These are phyloP conservation scores for Intellagama lesueurii DNA, from an alignment of 2,797 vertebrate genomes.

Conservation along the genomic window DNA sequence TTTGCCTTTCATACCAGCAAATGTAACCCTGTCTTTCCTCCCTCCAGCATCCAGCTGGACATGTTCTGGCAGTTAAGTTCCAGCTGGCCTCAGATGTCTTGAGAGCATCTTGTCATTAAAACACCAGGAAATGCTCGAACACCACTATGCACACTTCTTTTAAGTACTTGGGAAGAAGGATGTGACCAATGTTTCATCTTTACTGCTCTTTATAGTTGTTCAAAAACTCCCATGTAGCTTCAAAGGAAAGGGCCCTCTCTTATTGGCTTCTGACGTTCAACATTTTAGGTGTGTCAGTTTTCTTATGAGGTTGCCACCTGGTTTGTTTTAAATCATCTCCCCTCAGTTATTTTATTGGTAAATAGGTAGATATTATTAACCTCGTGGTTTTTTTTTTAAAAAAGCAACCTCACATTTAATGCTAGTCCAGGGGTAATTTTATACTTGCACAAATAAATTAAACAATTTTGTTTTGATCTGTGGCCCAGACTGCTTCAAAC, in stretches of 20 bases:
- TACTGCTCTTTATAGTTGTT: conserved; percentile 16
- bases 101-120: conserved; percentile 44
- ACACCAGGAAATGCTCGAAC: conserved; percentile 19
- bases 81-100: conserved; percentile 59
- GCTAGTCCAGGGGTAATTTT: not conserved
- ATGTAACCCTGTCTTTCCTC: not conserved
- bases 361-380: not conserved
- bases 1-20: conserved; percentile 35
- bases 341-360: not conserved
- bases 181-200: conserved; percentile 15
- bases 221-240: not conserved
- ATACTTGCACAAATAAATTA: not conserved
- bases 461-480: not conserved
- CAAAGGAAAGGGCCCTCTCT: conserved; percentile 3
- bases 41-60: not conserved
- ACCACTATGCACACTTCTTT: conserved; percentile 27
- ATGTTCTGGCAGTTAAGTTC: conserved; percentile 57
- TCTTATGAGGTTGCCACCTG: conserved; percentile 6
- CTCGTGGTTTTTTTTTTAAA: not conserved
- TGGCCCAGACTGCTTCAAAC: not conserved
- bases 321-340: not conserved
- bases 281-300: not conserved
- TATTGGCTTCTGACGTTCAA: not conserved
- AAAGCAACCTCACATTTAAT: too few species aligned
- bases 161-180: conserved; percentile 24